Conservation (phyloP, 2,113 vertebrate species). For the Nothobranchius furzeri region DNA sequence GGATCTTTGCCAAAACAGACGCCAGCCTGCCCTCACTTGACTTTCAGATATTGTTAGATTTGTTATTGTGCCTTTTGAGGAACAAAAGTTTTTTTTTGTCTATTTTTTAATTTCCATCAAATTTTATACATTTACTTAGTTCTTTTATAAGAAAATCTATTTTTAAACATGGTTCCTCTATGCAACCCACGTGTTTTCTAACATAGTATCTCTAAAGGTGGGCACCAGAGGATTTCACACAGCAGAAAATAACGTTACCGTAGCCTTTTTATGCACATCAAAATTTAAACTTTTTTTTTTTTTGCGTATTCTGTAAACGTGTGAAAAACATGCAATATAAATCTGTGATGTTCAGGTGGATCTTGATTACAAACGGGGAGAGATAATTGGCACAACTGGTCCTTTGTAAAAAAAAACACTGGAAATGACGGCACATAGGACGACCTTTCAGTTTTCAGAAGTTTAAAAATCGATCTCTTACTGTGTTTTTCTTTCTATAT, state of each 20-base stretch:
- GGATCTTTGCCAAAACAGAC: conserved; percentile 71
- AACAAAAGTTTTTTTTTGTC: conserved; percentile 37
- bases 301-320: conserved; percentile 32
- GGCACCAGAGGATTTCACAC: neutral
- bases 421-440: conserved; percentile 65
- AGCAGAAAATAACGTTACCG: conserved; percentile 49
- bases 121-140: conserved; percentile 61
- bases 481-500: conserved; percentile 31
- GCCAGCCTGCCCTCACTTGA: conserved; percentile 62
- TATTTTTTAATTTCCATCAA: conserved; percentile 43
- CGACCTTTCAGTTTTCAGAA: conserved; percentile 43
- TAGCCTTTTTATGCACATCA: conserved; percentile 50
- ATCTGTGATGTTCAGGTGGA: conserved; percentile 14
- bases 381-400: conserved; percentile 29
- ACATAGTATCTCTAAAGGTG: conserved; percentile 11
- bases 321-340: conserved; percentile 35
- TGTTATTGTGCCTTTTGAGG: conserved; percentile 69
- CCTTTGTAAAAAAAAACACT: conserved; percentile 64
- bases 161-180: conserved; percentile 70
- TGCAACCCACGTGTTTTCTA: conserved; percentile 63
- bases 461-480: too few relatives aligned
- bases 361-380: neutral
- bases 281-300: conserved; percentile 39
- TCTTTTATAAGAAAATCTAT: conserved; percentile 66
- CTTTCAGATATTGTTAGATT: conserved; percentile 44